Evolutionary conservation across 2,888 invertebrate species (phyloP).

Genomic region (Incurvaria masculella): DNA sequence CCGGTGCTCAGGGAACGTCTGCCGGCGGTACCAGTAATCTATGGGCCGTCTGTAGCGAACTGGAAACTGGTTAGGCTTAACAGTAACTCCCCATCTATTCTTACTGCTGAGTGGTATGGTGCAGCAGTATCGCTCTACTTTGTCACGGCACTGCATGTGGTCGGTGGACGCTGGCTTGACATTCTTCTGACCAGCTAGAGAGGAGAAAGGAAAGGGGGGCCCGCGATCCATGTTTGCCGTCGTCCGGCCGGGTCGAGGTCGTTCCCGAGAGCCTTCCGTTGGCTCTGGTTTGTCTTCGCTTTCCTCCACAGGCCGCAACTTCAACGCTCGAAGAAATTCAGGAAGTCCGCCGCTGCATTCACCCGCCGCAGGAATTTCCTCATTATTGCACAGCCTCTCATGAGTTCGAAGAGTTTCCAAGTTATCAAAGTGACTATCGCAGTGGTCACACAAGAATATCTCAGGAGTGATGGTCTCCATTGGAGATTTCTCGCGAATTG

Average conservation of each 20-base stretch:
- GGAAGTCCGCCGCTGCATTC: slow-evolving; percentile 30
- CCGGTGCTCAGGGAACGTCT: slow-evolving; percentile 41
- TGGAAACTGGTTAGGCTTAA: slow-evolving; percentile 38
- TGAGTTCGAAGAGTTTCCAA: slow-evolving; percentile 35
- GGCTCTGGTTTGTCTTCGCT: slow-evolving; percentile 15
- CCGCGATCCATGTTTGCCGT: slow-evolving; percentile 37
- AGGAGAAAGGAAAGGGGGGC: slow-evolving; percentile 49
- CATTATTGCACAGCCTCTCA: slow-evolving; percentile 47
- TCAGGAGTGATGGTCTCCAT: slow-evolving; percentile 60
- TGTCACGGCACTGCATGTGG: slow-evolving; percentile 33
- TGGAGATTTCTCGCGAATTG: slow-evolving; percentile 39
- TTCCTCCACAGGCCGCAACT: slow-evolving; percentile 28
- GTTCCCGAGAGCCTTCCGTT: slow-evolving; percentile 17
- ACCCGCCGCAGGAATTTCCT: slow-evolving; percentile 21
- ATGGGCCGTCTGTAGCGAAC: slow-evolving; percentile 42
- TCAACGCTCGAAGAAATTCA: slow-evolving; percentile 41
- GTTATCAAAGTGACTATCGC: slow-evolving; percentile 68
- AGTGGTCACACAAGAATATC: slow-evolving; percentile 72
- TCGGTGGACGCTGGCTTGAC: slow-evolving; percentile 33
- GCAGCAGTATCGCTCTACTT: slow-evolving; percentile 44
- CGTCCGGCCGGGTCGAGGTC: slow-evolving; percentile 33
- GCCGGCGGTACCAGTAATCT: slow-evolving; percentile 43
- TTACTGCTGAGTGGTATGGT: slow-evolving; percentile 29
- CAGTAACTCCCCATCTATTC: slow-evolving; percentile 33
- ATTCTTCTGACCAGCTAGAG: slow-evolving; percentile 41